Evolutionary conservation across 2,797 vertebrate genomes (phyloP).

Genomic region (Rallus crepitans): DNA sequence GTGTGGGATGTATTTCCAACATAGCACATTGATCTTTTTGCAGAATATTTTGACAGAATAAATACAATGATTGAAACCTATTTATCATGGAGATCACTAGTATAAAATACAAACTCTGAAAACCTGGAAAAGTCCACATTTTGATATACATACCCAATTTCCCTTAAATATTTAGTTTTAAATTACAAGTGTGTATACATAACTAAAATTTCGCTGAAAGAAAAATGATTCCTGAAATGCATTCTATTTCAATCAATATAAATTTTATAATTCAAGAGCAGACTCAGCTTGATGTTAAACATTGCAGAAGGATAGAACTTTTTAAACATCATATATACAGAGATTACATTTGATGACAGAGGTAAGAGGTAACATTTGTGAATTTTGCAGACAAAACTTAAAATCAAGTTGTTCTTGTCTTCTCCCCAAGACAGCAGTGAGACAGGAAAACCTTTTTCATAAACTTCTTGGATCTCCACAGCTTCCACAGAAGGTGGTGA

Average conservation of each 20-base stretch:
- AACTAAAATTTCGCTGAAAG: not conserved
- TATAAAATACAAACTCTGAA: not conserved
- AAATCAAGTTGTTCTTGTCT: not conserved
- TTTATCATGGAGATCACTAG: not conserved
- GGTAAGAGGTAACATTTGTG: not conserved
- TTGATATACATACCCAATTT: not conserved
- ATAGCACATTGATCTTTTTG: not conserved
- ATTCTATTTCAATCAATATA: not conserved
- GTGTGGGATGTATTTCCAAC: not conserved
- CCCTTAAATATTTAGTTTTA: not conserved
- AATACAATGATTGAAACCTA: not conserved
- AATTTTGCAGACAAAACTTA: not conserved
- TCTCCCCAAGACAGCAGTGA: accelerated
- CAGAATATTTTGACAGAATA: not conserved
- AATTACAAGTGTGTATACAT: not conserved
- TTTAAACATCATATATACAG: not conserved
- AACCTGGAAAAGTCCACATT: not conserved
- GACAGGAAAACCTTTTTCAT: not conserved
- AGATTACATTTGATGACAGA: not conserved
- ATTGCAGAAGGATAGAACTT: not conserved
- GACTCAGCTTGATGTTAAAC: not conserved
- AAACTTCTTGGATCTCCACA: not conserved
- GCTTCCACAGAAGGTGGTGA: not conserved
- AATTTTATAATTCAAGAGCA: not conserved
- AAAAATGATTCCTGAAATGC: not conserved